Evolutionary conservation across 2,888 invertebrate genomes (phyloP), one percentile per base, ranked within the genome.

Genomic region (Nomada fucata): DNA sequence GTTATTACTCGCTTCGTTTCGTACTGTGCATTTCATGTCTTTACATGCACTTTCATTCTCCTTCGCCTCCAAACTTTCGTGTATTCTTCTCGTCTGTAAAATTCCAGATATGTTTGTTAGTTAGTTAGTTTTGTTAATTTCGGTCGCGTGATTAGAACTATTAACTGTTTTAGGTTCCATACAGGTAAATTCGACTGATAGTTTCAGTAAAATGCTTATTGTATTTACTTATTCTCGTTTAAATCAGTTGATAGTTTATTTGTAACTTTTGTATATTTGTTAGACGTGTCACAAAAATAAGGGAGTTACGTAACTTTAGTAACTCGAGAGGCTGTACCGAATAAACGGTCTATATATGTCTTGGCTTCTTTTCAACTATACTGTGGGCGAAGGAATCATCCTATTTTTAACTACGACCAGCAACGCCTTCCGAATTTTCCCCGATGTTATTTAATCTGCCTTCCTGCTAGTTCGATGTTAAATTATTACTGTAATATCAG

Each of bases 261-360:
- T 2, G 20, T 18, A 47, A 70, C 36, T 50, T 67, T 15, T 44
- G 20, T 10, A 2, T 18, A 26, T 36, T 47, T 18, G 63, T 20
- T 47, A 18, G 7, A 42, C 52, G 29, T 50, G 60, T 61, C 26
- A 50, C 59, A 73, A 75, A 77, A 77, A 69, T 82, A 82, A 53
- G 29, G 63, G 57, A 82, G 84, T 88, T 84, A 88, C 79, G 79
- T 87, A 88, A 88, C 76, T 83, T 80, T 83, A 87, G 93, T 93
- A 93, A 93, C 89, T 91, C 89, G 93, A 93, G 92, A 92, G 90
- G 90, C 85, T 63, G 84, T 70, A 50, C 77, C 68, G 64, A 83
- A 85, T 80, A 82, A 81, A 85, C 88, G 84, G 87, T 88, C 91
- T 92, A 91, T 90, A 91, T 91, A 89, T 88, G 89, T 90, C 89